Conservation (phyloP, 2,113 vertebrate species). For the Emydura subglobosa region DNA sequence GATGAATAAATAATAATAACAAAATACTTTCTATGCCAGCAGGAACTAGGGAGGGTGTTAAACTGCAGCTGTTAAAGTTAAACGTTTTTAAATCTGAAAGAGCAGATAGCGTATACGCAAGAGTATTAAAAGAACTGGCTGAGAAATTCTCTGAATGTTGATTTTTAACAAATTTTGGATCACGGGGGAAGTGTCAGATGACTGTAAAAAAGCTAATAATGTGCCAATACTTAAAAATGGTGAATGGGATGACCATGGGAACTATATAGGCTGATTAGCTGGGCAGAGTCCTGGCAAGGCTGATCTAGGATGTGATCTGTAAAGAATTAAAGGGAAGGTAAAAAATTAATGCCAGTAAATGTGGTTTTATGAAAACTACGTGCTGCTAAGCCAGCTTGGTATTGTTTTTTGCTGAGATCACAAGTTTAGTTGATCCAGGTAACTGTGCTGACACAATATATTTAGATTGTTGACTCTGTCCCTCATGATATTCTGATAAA, state of each 20-base stretch:
- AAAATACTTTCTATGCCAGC: not conserved
- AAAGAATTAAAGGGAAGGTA: not conserved
- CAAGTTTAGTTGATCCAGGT: not conserved
- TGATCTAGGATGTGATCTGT: not conserved
- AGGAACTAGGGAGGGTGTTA: not conserved
- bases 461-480: not conserved
- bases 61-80: not conserved
- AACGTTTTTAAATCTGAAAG: not conserved
- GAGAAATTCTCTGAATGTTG: not conserved
- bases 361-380: not conserved
- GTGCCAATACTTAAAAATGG: not conserved
- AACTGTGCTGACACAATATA: not conserved
- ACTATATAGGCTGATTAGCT: not conserved
- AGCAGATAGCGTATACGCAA: not conserved
- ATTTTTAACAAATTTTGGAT: not conserved
- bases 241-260: not conserved
- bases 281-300: not conserved
- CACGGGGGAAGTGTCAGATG: not conserved
- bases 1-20: not conserved
- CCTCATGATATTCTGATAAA: not conserved
- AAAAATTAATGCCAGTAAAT: not conserved
- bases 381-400: not conserved
- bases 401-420: not conserved
- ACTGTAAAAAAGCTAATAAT: not conserved
- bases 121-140: not conserved